These are phyloP conservation scores for Pseudorhombus dupliciocellatus DNA, from an alignment of 2,113 vertebrate genomes.

Conservation along the genomic window DNA sequence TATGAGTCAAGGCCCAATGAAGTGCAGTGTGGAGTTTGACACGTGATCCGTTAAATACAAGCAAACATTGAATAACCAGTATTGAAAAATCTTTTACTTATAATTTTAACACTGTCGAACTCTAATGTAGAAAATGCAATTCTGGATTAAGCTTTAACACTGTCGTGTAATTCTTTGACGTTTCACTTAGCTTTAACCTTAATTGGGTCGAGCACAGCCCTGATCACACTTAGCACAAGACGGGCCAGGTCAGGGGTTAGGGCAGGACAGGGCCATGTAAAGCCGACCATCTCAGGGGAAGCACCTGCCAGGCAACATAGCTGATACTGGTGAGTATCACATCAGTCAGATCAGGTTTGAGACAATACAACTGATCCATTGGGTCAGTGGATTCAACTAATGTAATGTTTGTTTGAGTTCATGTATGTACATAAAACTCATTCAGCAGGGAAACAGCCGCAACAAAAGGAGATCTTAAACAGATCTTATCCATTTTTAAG, in stretches of 20 bases:
- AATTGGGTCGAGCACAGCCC: slow-evolving; percentile 45
- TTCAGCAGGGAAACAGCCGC: too few relatives aligned
- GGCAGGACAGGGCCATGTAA: not conserved
- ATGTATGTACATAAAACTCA: too few relatives aligned
- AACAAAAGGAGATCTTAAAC: too few relatives aligned
- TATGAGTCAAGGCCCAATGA: too few relatives aligned
- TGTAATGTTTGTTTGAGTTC: too few relatives aligned
- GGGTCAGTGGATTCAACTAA: not conserved
- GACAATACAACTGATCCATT: not conserved
- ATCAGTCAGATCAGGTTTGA: not conserved
- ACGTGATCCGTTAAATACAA: too few relatives aligned
- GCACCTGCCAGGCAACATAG: slow-evolving; percentile 58
- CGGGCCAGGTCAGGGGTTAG: not conserved
- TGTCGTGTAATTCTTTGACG: slow-evolving; percentile 39
- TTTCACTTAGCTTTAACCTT: slow-evolving; percentile 55
- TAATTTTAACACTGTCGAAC: too few relatives aligned
- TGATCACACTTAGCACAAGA: slow-evolving; percentile 24
- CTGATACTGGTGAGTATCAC: slow-evolving; percentile 15
- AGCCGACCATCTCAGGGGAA: slow-evolving; percentile 37
- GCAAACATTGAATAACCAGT: too few relatives aligned
- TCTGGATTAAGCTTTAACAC: slow-evolving; percentile 51
- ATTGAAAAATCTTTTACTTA: too few relatives aligned
- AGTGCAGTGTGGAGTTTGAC: too few relatives aligned
- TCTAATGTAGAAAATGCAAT: slow-evolving; percentile 4
- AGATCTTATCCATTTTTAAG: too few relatives aligned